Base-by-base conservation (phyloP, 2,113 vertebrate species). In the Vireo altiloquus region DNA sequence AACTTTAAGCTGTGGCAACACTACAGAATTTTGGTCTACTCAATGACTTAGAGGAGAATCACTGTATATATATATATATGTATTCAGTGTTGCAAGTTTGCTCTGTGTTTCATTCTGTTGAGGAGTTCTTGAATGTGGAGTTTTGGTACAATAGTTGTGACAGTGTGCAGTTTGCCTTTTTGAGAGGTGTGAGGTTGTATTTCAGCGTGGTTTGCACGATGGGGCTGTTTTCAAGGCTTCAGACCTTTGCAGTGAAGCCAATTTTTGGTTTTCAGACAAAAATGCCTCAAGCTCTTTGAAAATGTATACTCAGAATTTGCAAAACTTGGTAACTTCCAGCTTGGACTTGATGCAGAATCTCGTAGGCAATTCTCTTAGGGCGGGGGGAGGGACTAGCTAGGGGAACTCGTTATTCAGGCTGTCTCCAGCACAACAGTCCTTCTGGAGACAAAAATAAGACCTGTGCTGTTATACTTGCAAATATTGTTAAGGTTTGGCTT, bases 351-450 rank as follows among this genome's bases (percentile, higher is more conserved):
- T 80, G 49, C 64, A 66, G 61, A 30, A 85, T 59, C 59, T 94
- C 42, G n/a, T 47, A 94, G 71, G 91, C 88, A 71, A 5, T 88
- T 93, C 83, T 97, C 3, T 87, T 76, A 74, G 91, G 82, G 80
- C 93, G 89, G 83, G 21, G 19, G 92, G 39, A n/a, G 92, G 80
- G 89, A 71, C 35, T 82, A 71, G 80, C 50, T 72, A 81, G 95
- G 94, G 81, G 84, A 96, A 92, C 90, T 78, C 65, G 92, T 63
- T 82, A 33, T 7, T 94, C 84, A 59, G 50, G 71, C 64, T 78
- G 53, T 87, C 42, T 91, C 75, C 57, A 56, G 95, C 57, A 39
- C 7, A 10, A 61, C 42, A 60, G 50, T 79, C 25, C 78, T 87
- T 63, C 63, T 56, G 1, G 2, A 71, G 47, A 68, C 76, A 71